Evolutionary conservation across 2,797 vertebrate species (phyloP), one percentile per base, ranked within the genome.

Genomic region (Acanthurus tractus): DNA sequence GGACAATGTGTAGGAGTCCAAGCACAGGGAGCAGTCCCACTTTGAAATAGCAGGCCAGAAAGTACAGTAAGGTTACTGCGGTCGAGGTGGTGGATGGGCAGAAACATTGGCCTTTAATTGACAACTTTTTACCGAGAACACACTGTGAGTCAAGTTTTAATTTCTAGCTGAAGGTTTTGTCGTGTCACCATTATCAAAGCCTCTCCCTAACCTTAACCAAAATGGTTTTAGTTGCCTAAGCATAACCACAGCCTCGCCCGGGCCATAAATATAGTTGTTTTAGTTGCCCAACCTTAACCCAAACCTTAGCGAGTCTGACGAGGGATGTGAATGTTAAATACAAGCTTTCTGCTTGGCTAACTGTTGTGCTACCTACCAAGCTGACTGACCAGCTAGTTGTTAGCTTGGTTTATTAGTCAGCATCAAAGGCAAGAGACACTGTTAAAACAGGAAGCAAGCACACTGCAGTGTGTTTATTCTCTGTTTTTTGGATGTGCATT

Each of bases 141-240:
- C 29, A 34, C 64, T 45, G 53, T 84, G 76, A 88, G 86, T 82
- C 76, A 84, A 80, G 69, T 67, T 84, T 87, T 82, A 87, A 88
- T 86, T 81, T 76, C 49, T 72, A 66, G 63, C 56, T 75, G 8
- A 79, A 81, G 42, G 38, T 76, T 82, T 74, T 82, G 66, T 58
- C 72, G 38, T 83, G 78, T 81, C 74, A 74, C 74, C 65, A 78
- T 64, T 82, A 78, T 72, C 67, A 67, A 70, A 78, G 83, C 82
- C 70, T 82, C 78, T 81, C 82, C 80, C 82, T 64, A 75, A 78
- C 62, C 76, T 36, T 80, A 63, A 58, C 61, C 81, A 86, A 82
- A 79, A 79, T 75, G 85, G 89, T 83, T 86, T 86, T 74, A 78
- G 82, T 85, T 81, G 68, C 74, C 70, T 72, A 53, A 69, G 70